Base-by-base conservation (phyloP, 2,113 vertebrate species). In the Felis chaus region DNA sequence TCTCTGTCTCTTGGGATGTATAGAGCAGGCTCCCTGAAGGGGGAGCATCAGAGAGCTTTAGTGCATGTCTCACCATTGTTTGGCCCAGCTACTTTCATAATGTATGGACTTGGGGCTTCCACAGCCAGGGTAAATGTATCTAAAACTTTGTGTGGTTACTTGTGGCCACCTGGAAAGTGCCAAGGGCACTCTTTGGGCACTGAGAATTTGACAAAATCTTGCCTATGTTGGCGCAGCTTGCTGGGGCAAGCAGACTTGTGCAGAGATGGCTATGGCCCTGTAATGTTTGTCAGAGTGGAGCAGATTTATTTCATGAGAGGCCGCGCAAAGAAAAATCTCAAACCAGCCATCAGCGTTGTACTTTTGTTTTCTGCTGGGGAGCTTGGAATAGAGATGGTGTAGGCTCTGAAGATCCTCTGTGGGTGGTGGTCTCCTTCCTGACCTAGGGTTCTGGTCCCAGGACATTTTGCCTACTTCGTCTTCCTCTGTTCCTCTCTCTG, bases 271-370 rank as follows among this genome's bases (percentile, higher is more conserved):
- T 63, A 4, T 89, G 61, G 8, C 16, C n/a, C 31, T 93, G 61
- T 96, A 15, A 36, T 48, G 11, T 85, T 94, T 97, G 92, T 92
- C 53, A 91, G 66, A 93, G 29, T 83, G n/a, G 91, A 93, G n/a
- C 61, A 95, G 50, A 63, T 89, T 95, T 96, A 81, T 91, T 96
- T 97, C 86, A 39, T 83, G 12, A 90, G 53, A 97, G 33, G 61
- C 57, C 27, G 79, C 89, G 50, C 25, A 93, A 73, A 71, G 65
- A 91, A 82, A 94, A 91, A 50, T 12, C 82, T 86, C 78, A 92
- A 87, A 66, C 81, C 69, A 95, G 21, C 69, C 76, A 95, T 65
- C 6, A 74, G 45, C 23, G 79, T n/a, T 87, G 13, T 48, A 39
- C 69, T 55, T 78, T 89, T 93, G 84, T 84, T 93, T 93, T 93